Conservation (phyloP, 2,113 vertebrate genomes). For the Mirza zaza region DNA sequence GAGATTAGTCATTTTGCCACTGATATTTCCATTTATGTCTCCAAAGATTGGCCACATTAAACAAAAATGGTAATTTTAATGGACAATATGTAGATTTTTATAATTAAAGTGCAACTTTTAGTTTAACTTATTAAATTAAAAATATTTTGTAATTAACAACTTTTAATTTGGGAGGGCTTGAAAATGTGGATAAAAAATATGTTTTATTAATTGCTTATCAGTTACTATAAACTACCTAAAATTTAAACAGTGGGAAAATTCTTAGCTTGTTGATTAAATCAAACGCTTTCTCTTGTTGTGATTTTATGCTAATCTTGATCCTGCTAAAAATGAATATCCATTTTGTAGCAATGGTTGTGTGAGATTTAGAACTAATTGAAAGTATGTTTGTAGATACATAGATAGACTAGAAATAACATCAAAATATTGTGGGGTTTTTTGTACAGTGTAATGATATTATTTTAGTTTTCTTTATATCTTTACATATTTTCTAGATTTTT, state of each 20-base stretch:
- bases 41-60: neutral
- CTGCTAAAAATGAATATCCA: neutral
- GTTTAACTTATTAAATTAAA: neutral
- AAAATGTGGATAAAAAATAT: neutral
- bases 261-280: neutral
- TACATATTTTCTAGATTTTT: conserved; percentile 2
- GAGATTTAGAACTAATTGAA: conserved; percentile 42
- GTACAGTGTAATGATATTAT: neutral
- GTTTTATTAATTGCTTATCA: conserved; percentile 17
- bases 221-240: neutral
- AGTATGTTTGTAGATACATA: neutral
- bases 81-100: neutral
- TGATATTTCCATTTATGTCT: neutral
- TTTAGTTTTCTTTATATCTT: conserved; percentile 16
- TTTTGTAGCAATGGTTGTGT: neutral
- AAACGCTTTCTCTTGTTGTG: neutral
- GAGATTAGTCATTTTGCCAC: neutral
- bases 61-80: neutral
- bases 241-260: conserved; percentile 12
- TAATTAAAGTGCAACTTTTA: neutral
- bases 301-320: neutral
- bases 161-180: conserved; percentile 10
- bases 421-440: neutral
- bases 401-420: neutral
- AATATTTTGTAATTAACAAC: neutral